phyloP scores from a whole-genome alignment of 1,140 invertebrate species.

The Chionoecetes opilio region DNA sequence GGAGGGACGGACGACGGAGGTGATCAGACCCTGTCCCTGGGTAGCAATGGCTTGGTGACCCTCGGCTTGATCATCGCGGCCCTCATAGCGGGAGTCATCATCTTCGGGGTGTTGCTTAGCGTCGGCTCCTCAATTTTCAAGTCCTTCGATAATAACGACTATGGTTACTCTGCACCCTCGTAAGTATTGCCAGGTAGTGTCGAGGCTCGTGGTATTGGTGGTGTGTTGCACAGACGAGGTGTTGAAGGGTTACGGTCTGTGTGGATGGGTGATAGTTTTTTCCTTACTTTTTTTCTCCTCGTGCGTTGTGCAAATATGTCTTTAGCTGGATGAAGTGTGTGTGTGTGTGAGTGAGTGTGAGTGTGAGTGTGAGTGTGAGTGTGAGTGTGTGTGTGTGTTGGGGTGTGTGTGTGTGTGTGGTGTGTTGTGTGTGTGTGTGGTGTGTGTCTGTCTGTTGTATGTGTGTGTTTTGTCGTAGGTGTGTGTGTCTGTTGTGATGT shows the following conservation, averaged over 20 bases:
- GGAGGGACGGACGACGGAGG: not conserved
- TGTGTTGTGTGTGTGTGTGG: too few species aligned
- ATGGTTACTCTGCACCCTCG: not conserved
- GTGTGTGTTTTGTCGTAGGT: too few species aligned
- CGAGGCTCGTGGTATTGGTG: not conserved
- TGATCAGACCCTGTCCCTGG: not conserved
- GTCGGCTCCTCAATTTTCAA: not conserved
- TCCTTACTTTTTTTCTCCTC: not conserved
- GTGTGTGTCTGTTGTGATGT: too few species aligned
- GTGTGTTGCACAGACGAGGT: too few species aligned
- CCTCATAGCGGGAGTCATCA: conserved; percentile 11
- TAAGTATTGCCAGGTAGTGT: conserved; percentile 27
- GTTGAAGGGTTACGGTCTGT: too few species aligned
- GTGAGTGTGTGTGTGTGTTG: too few species aligned
- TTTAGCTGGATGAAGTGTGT: too few species aligned
- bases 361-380: not conserved
- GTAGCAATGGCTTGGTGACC: not conserved
- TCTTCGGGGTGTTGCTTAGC: conserved; percentile 13
- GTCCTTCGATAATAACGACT: not conserved
- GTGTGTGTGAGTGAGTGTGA: not conserved
- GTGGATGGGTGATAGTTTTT: too few species aligned
- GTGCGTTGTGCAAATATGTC: not conserved
- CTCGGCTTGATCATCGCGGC: not conserved
- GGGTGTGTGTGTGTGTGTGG: too few species aligned
- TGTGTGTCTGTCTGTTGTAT: too few species aligned